Conservation (phyloP, 35 echinoderm and acorn worm genomes). For the Stichopus chloronotus region DNA sequence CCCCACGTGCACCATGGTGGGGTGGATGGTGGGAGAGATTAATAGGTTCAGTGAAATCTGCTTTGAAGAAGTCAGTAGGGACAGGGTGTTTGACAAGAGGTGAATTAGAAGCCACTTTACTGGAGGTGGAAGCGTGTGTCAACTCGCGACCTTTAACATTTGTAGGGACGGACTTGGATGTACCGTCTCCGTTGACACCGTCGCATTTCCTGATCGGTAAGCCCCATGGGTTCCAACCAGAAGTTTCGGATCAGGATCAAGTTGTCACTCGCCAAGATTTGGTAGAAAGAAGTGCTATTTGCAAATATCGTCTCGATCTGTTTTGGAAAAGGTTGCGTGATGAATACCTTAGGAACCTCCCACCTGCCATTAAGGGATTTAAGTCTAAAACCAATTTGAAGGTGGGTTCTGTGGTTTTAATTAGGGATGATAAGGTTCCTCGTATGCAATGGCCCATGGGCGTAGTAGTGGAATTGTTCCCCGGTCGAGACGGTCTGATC, state of each 20-base stretch:
- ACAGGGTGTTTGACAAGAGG: constrained; percentile 23
- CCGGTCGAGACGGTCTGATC: constrained; percentile 1
- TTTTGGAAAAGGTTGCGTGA: constrained; percentile 47
- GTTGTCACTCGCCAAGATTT: background rate
- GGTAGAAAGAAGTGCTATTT: constrained; percentile 16
- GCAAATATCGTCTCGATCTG: constrained; percentile 28
- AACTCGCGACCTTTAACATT: constrained; percentile 55
- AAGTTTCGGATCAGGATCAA: constrained; percentile 4
- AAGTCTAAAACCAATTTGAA: constrained; percentile 27
- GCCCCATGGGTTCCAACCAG: constrained; percentile 14
- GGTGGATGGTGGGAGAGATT: constrained; percentile 40
- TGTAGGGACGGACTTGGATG: constrained; percentile 27
- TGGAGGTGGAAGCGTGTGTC: constrained; percentile 37
- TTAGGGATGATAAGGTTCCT: constrained; percentile 33
- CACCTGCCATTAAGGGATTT: constrained; percentile 33
- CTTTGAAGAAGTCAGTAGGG: constrained; percentile 45
- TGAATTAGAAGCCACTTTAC: constrained; percentile 39
- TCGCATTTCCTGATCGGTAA: constrained; percentile 45
- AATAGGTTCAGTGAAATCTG: constrained; percentile 38
- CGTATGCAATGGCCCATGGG: constrained; percentile 44
- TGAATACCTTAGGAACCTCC: constrained; percentile 52
- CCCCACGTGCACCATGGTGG: constrained; percentile 41
- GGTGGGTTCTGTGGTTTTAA: constrained; percentile 31
- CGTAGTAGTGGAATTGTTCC: background rate
- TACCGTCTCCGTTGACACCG: background rate